A percentile compares a stretch with the other conserved stretches of the same genome.
These are phyloP conservation scores for Himalopsyche phryganea DNA, from an alignment of 1,140 invertebrate species.

Conservation along the genomic window DNA sequence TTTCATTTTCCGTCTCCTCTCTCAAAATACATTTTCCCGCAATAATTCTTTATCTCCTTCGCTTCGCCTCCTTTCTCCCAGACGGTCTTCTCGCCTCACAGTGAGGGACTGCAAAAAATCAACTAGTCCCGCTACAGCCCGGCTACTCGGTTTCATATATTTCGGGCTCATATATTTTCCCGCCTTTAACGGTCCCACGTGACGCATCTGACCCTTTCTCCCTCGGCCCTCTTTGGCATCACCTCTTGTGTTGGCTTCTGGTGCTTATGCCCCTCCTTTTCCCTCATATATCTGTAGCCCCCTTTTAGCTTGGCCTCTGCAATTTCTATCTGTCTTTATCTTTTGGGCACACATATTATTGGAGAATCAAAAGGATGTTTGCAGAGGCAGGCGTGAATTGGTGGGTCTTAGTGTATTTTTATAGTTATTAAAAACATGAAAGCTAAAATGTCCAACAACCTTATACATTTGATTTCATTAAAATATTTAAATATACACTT, in stretches of 20 bases:
- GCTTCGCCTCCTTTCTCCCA: constrained; percentile 13
- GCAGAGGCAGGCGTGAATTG: constrained; percentile 1
- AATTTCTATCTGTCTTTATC: constrained; percentile 32
- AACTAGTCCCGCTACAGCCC: constrained; percentile 20
- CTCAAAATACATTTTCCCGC: constrained; percentile 2
- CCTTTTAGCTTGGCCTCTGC: constrained; percentile 5
- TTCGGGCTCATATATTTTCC: constrained; percentile 11
- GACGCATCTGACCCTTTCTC: constrained; percentile 24
- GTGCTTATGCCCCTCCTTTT: constrained; percentile 13
- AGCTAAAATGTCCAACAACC: too few relatives aligned
- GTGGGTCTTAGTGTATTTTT: neutral
- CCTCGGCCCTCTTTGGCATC: constrained; percentile 5
- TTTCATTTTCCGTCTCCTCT: constrained; percentile 11
- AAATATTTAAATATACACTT: too few relatives aligned
- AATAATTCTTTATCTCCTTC: constrained; percentile 19
- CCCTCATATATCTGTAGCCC: neutral
- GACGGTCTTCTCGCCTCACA: constrained; percentile 2
- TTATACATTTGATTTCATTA: too few relatives aligned
- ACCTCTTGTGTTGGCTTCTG: constrained; percentile 8
- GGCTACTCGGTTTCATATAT: constrained; percentile 27
- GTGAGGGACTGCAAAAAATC: constrained; percentile 22
- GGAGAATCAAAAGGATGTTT: constrained; percentile 26
- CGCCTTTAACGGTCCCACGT: constrained; percentile 31
- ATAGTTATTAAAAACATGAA: too few relatives aligned
- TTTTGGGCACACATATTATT: constrained; percentile 30